Base-by-base conservation (phyloP, 1,140 invertebrate species). In the Holotrichia oblita region DNA sequence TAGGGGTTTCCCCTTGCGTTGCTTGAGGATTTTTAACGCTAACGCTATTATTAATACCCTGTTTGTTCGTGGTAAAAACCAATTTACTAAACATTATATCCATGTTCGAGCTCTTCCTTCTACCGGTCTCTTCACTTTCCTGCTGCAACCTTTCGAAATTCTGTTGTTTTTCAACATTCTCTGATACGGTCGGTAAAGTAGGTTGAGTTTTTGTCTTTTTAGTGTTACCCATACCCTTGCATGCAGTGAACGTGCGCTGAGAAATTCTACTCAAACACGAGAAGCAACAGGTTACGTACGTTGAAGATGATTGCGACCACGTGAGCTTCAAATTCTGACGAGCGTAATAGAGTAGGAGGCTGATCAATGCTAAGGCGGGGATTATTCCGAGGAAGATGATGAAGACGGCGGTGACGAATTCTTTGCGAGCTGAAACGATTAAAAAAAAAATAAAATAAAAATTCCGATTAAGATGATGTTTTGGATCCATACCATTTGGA, bases 351-450 rank as follows among this genome's bases (percentile, higher is more conserved):
- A 92, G 85, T 3, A 94, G 86, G 80, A 95, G 90, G 2, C 90
- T 88, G 0, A 92, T 77, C 2, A 95, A 83, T 0, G 92, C 89
- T 12, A 92, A 80, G 73, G 91, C 86, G 7, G 96, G 95, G 42
- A 97, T 85, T 72, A 97, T 92, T 6, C 94, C 92, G 79, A 97
- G 89, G 89, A 98, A 96, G 77, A 97, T 91, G 72, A 97, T 90
- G 84, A 93, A 95, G 87, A 97, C 88, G 42, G 92, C 91, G 81
- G 92, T 92, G 85, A 93, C 90, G 85, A 95, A 90, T 82, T 92
- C 92, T 85, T 90, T 90, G 84, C 91, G 88, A 79, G 92, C 95
- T 95, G 61, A 3, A 48, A 48, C 12, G n/a, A 48, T 10, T 0
- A 8, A 48, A 12, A 12, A n/a, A 8, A 12, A 0, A 12, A 10